These are phyloP conservation scores for Dermatemys mawii DNA, from an alignment of 2,113 vertebrate species.

Conservation along the genomic window DNA sequence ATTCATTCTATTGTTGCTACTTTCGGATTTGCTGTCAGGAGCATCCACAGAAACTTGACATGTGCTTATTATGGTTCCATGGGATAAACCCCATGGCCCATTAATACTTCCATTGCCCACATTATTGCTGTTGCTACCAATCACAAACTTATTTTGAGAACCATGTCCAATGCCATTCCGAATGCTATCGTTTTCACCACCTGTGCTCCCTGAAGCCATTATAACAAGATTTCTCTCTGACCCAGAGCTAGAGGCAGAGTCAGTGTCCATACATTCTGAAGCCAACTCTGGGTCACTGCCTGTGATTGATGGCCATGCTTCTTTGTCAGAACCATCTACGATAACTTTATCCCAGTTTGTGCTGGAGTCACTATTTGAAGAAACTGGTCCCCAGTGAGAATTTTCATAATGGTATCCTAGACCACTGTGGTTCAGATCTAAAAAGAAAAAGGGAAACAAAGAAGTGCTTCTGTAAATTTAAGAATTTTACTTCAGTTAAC, in stretches of 20 bases:
- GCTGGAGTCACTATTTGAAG: slow-evolving; percentile 90
- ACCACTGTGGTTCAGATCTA: slow-evolving; percentile 92
- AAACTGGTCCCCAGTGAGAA: slow-evolving; percentile 91
- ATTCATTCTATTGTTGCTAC: slow-evolving; percentile 84
- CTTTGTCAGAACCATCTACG: slow-evolving; percentile 90
- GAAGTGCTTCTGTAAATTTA: slow-evolving; percentile 14
- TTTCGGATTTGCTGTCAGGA: slow-evolving; percentile 84
- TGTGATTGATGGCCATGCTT: slow-evolving; percentile 88
- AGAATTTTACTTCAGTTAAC: neutral
- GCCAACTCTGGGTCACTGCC: slow-evolving; percentile 90
- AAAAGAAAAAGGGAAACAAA: slow-evolving; percentile 56
- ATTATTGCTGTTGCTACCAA: slow-evolving; percentile 93
- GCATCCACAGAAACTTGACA: slow-evolving; percentile 86
- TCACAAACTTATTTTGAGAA: slow-evolving; percentile 85
- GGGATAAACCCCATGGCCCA: slow-evolving; percentile 84
- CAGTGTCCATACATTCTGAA: slow-evolving; percentile 96
- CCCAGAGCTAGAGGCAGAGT: slow-evolving; percentile 91
- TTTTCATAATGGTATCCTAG: slow-evolving; percentile 96
- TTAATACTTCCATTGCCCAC: slow-evolving; percentile 87
- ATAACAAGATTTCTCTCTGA: slow-evolving; percentile 90
- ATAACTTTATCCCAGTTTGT: slow-evolving; percentile 94
- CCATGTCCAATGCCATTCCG: slow-evolving; percentile 86
- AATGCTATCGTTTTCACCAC: slow-evolving; percentile 85
- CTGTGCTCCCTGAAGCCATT: slow-evolving; percentile 84
- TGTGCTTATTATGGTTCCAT: slow-evolving; percentile 87